Evolutionary conservation across 2,888 invertebrate species (phyloP).

Genomic region (Drosophila paucipuncta): DNA sequence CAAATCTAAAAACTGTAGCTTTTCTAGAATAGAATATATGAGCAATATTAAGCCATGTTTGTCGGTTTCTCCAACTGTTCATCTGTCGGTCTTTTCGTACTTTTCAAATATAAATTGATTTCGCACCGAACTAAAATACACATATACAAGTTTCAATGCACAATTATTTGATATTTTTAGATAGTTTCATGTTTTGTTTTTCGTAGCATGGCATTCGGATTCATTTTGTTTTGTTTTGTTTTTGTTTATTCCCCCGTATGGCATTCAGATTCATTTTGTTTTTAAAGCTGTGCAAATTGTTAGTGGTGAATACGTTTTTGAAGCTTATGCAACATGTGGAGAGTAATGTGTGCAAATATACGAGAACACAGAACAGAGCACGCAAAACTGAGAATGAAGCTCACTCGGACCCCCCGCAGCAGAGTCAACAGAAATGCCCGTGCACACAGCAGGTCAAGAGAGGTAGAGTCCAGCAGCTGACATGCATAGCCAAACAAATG

Average conservation of each 20-base stretch:
- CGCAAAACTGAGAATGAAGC: not conserved
- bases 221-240: not conserved
- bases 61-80: not conserved
- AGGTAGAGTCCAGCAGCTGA: conserved; percentile 25
- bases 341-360: conserved; percentile 60
- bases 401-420: conserved; percentile 20
- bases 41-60: not conserved
- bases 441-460: not conserved
- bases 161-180: conserved; percentile 24
- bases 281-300: conserved; percentile 26
- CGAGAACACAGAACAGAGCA: conserved; percentile 2
- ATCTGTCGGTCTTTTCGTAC: not conserved
- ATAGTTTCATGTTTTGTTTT: conserved; percentile 1
- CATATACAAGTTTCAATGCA: not conserved
- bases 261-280: conserved; percentile 14
- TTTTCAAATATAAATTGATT: not conserved
- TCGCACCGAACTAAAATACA: not conserved
- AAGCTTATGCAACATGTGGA: conserved; percentile 38
- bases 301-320: conserved; percentile 44
- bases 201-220: not conserved
- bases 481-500: conserved; percentile 51
- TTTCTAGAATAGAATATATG: not conserved
- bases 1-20: no score
- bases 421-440: conserved; percentile 28
- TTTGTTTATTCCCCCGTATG: not conserved